phyloP scores from a whole-genome alignment of 1,140 invertebrate species.

The Zaprionus davidi region DNA sequence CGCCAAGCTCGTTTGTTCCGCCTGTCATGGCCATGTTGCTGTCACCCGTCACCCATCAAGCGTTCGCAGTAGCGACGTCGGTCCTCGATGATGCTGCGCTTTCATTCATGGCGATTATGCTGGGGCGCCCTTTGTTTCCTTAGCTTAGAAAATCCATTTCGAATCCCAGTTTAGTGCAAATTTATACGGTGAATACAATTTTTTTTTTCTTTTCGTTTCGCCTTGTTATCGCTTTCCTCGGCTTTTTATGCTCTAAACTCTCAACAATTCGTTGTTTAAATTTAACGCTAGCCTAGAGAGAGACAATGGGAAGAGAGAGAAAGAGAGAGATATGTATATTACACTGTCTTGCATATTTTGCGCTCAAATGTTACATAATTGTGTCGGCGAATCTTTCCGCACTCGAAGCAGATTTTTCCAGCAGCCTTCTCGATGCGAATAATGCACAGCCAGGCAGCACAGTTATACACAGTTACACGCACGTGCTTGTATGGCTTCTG shows the following conservation, averaged over 20 bases:
- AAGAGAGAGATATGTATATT: constrained; percentile 17
- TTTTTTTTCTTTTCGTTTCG: constrained; percentile 16
- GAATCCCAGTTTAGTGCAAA: constrained; percentile 81
- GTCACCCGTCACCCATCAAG: constrained; percentile 44
- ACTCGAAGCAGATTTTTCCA: constrained; percentile 42
- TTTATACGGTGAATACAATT: constrained; percentile 66
- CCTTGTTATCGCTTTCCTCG: constrained; percentile 19
- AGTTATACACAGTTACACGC: background rate
- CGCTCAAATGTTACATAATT: constrained; percentile 62
- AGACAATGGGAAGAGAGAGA: constrained; percentile 9
- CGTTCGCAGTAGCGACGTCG: constrained; percentile 13
- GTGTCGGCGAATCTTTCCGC: constrained; percentile 38
- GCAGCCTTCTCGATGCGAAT: background rate
- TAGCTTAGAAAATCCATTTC: constrained; percentile 76
- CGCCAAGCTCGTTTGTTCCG: constrained; percentile 73
- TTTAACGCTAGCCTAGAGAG: constrained; percentile 58
- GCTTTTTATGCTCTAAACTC: constrained; percentile 48
- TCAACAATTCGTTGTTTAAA: constrained; percentile 67
- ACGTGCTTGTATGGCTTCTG: constrained; percentile 15
- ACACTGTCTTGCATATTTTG: constrained; percentile 29
- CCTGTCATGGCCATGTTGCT: constrained; percentile 66
- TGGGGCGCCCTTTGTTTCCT: constrained; percentile 67
- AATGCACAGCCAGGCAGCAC: background rate
- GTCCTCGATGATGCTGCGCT: constrained; percentile 75
- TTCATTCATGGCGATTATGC: constrained; percentile 78